Evolutionary conservation across 2,113 vertebrate genomes (phyloP).

Genomic region (Paramormyrops kingsleyae): DNA sequence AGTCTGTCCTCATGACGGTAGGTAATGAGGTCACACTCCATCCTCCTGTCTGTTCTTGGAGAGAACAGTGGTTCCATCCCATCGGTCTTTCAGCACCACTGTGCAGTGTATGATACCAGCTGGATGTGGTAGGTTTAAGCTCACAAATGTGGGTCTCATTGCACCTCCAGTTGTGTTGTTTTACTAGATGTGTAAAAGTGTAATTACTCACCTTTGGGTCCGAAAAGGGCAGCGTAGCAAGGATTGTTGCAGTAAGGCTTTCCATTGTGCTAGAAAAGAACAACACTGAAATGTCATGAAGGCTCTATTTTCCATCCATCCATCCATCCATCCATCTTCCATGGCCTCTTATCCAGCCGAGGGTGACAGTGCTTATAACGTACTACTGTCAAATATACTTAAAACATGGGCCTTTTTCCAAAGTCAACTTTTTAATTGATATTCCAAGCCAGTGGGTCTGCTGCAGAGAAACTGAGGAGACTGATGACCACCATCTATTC

Average conservation of each 20-base stretch:
- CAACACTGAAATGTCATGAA: constrained; percentile 16
- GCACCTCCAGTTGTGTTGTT: neutral
- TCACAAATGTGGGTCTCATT: too few relatives aligned
- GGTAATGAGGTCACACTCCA: neutral
- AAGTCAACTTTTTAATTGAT: neutral
- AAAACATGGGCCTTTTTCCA: neutral
- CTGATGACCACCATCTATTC: neutral
- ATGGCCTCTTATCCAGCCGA: neutral
- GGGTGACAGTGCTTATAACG: neutral
- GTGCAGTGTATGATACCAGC: neutral
- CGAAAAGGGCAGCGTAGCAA: constrained; percentile 82
- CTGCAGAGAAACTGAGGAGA: neutral
- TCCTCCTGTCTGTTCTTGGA: neutral
- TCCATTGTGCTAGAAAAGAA: constrained; percentile 72
- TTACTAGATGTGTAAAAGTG: neutral
- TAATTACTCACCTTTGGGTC: constrained; percentile 75
- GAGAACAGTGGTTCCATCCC: neutral
- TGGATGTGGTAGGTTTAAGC: neutral
- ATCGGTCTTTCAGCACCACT: neutral
- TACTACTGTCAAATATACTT: neutral
- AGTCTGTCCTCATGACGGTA: neutral
- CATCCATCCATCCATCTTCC: neutral
- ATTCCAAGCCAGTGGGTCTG: neutral
- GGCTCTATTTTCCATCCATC: neutral
- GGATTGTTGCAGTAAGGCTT: constrained; percentile 92